Conservation (phyloP, 2,888 invertebrate species). For the Elysia crispata region DNA sequence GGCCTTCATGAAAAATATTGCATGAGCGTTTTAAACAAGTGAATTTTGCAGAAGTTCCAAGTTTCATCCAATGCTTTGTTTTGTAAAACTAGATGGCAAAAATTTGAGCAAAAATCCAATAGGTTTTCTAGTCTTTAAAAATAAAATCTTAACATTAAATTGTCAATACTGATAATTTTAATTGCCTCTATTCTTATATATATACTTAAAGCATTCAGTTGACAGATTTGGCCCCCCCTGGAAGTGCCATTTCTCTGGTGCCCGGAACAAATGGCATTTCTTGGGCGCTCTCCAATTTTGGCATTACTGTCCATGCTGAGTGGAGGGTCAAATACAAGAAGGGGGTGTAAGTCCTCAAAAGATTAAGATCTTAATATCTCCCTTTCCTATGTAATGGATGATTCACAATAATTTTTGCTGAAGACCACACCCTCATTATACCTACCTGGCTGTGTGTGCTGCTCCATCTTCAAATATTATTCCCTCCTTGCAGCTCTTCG, state of each 20-base stretch:
- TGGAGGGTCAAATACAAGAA: slow-evolving; percentile 50
- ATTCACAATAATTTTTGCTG: neutral
- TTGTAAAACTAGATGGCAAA: no score
- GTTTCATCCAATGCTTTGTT: no score
- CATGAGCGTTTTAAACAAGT: no score
- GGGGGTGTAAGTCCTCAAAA: slow-evolving; percentile 34
- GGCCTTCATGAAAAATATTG: no score
- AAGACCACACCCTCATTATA: neutral
- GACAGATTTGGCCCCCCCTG: slow-evolving; percentile 40
- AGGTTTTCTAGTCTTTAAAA: no score
- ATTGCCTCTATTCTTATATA: neutral
- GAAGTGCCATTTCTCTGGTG: slow-evolving; percentile 37
- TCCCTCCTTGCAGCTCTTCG: neutral
- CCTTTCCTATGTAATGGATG: no score
- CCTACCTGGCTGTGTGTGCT: neutral
- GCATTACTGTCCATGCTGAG: slow-evolving; percentile 45
- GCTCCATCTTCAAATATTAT: neutral
- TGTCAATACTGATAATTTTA: no score
- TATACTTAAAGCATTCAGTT: slow-evolving; percentile 43
- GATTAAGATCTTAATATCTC: no score
- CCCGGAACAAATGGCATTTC: slow-evolving; percentile 43
- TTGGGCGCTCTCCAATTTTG: slow-evolving; percentile 46
- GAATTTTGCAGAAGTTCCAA: no score
- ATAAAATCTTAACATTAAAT: no score
- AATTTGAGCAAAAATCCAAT: no score